Percentiles rank a stretch among this genome's conserved stretches.
Conservation (phyloP, 2,888 invertebrate genomes). For the Coecobrya sp. region DNA sequence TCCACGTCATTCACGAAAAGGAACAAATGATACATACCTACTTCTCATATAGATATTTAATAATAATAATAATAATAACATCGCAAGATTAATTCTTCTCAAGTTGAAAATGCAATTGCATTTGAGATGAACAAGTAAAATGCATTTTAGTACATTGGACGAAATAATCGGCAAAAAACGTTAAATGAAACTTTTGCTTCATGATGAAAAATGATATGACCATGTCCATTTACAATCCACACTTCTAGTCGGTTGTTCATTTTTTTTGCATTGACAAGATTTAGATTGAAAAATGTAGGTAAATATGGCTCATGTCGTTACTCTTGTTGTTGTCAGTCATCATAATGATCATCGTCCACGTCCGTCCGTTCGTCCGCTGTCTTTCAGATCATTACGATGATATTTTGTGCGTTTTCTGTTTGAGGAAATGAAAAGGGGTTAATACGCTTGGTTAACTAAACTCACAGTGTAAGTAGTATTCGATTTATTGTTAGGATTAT, state of each 20-base stretch:
- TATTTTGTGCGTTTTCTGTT: conserved; percentile 19
- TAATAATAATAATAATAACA: neutral
- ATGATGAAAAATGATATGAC: conserved; percentile 3
- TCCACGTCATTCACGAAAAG: conserved; percentile 31
- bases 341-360: conserved; percentile 2
- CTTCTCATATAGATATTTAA: neutral
- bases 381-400: conserved; percentile 34
- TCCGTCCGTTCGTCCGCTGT: neutral
- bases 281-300: conserved; percentile 39
- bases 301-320: conserved; percentile 32
- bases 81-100: neutral
- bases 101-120: neutral
- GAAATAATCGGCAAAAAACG: neutral
- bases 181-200: conserved; percentile 33
- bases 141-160: conserved; percentile 23
- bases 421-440: conserved; percentile 33
- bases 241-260: neutral
- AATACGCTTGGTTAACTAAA: conserved; percentile 39
- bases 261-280: conserved; percentile 13
- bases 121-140: neutral
- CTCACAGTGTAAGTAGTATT: neutral
- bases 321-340: conserved; percentile 28
- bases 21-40: neutral
- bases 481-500: neutral
- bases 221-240: neutral